phyloP scores from a whole-genome alignment of 2,113 vertebrate species.

The Gymnarchus niloticus region DNA sequence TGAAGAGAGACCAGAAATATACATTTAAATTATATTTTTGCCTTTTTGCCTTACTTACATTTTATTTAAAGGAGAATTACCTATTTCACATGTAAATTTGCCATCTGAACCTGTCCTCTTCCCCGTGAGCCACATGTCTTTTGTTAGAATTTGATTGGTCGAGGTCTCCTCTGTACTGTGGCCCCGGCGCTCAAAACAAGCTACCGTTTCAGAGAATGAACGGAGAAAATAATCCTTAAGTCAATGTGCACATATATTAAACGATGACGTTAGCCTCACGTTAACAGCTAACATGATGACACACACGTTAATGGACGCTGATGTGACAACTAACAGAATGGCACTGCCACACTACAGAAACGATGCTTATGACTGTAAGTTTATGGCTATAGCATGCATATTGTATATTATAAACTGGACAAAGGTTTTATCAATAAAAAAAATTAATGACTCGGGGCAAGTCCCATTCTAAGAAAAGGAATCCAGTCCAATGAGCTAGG shows the following conservation, averaged over 20 bases:
- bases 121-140: not conserved
- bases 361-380: not conserved
- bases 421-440: not conserved
- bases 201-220: not conserved
- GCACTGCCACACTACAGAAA: not conserved
- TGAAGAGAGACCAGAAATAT: not conserved
- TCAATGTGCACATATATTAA: not conserved
- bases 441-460: not conserved
- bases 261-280: not conserved
- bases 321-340: not conserved
- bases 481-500: not conserved
- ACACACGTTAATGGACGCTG: not conserved
- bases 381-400: not conserved
- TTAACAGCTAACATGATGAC: not conserved
- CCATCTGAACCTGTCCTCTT: not conserved
- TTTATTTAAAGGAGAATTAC: not conserved
- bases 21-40: not conserved
- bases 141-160: not conserved
- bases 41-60: not conserved
- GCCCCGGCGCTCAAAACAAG: not conserved
- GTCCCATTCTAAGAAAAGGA: not conserved
- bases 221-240: not conserved
- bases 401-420: not conserved
- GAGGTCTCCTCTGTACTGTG: not conserved
- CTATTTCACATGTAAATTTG: not conserved